phyloP scores from a whole-genome alignment of 1,140 invertebrate genomes.

The Drosophila pseudoobscura region DNA sequence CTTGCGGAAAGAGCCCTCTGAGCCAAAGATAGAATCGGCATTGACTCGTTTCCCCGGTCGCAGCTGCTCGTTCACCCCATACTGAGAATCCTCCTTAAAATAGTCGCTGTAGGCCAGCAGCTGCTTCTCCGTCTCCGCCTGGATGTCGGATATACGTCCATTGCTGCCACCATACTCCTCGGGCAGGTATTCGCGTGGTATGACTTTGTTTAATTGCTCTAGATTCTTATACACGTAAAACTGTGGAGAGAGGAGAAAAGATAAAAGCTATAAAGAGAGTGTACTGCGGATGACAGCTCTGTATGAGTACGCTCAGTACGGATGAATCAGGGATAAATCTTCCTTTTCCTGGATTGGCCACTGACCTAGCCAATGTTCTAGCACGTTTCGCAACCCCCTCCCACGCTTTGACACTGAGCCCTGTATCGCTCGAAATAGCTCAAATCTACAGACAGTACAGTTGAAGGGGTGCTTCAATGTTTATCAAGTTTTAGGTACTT shows the following conservation, averaged over 20 bases:
- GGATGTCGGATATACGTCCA: conserved; percentile 83
- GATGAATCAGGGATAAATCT: conserved; percentile 4
- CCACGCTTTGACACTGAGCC: no score
- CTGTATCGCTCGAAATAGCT: no score
- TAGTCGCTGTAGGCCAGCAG: conserved; percentile 83
- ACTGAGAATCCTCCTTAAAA: conserved; percentile 84
- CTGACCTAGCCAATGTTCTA: conserved; percentile 31
- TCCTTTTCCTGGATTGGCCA: neutral
- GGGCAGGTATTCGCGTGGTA: conserved; percentile 84
- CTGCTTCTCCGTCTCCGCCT: conserved; percentile 84
- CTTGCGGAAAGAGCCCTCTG: conserved; percentile 86
- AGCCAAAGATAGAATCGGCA: conserved; percentile 84
- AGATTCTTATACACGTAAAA: conserved; percentile 84
- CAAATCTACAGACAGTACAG: no score
- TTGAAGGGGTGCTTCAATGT: no score
- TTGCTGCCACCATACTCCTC: conserved; percentile 85
- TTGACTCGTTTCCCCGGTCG: conserved; percentile 84
- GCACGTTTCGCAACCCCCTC: no score
- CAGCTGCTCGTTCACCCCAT: conserved; percentile 85
- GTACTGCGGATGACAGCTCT: no score
- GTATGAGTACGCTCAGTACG: no score
- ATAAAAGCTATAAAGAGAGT: neutral
- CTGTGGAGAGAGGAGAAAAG: conserved; percentile 23
- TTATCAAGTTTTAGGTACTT: conserved; percentile 18
- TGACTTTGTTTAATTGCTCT: conserved; percentile 80